Percentiles rank a stretch among this genome's conserved stretches.
Conservation (phyloP, 2,888 invertebrate genomes). For the Cataglyphis albicans region DNA sequence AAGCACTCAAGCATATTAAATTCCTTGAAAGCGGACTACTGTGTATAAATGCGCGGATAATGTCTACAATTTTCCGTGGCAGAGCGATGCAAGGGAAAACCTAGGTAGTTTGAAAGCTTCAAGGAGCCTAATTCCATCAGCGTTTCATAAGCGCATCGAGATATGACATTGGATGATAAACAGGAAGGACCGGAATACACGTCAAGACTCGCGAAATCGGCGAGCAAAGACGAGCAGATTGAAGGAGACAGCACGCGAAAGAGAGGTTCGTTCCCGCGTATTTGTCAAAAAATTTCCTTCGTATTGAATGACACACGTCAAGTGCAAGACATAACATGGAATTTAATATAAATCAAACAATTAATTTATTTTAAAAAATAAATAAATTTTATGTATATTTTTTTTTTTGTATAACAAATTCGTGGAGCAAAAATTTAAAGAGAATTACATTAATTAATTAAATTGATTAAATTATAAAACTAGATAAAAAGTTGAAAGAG, state of each 20-base stretch:
- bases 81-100: slow-evolving; percentile 24
- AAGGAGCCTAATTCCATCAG: slow-evolving; percentile 24
- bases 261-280: neutral
- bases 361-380: slow-evolving; percentile 5
- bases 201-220: slow-evolving; percentile 26
- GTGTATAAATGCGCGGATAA: slow-evolving; percentile 32
- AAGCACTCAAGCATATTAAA: slow-evolving; percentile 32
- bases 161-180: slow-evolving; percentile 42
- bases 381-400: neutral
- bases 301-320: neutral
- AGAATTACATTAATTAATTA: neutral
- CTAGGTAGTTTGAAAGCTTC: slow-evolving; percentile 35
- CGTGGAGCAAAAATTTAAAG: neutral
- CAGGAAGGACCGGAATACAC: slow-evolving; percentile 17
- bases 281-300: neutral
- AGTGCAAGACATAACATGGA: neutral
- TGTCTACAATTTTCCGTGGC: slow-evolving; percentile 25
- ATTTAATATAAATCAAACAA: neutral
- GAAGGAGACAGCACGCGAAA: slow-evolving; percentile 11
- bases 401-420: neutral
- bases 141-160: slow-evolving; percentile 31
- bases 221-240: neutral
- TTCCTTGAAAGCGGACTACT: slow-evolving; percentile 12
- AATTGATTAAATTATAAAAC: neutral
- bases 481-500: neutral